phyloP scores from a whole-genome alignment of 1,140 invertebrate species.

The Chrysomallon squamiferum region DNA sequence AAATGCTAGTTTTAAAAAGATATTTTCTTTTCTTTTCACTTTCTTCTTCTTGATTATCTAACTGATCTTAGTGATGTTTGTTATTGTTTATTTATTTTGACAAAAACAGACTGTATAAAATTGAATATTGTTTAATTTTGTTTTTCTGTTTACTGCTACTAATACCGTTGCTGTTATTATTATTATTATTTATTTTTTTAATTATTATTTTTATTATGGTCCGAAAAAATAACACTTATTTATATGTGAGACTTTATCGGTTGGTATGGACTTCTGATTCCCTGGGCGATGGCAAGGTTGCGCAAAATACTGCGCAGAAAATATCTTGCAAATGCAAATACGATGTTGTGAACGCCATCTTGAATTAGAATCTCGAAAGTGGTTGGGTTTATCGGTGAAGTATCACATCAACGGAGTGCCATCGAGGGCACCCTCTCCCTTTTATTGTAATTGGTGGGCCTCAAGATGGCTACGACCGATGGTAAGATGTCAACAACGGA shows the following conservation, averaged over 20 bases:
- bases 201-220: no score
- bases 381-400: slow-evolving; percentile 42
- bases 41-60: no score
- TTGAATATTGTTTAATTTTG: no score
- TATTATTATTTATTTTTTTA: background rate
- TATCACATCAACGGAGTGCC: slow-evolving; percentile 50
- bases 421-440: slow-evolving; percentile 45
- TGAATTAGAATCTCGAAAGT: slow-evolving; percentile 45
- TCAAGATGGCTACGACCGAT: slow-evolving; percentile 60
- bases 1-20: no score
- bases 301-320: slow-evolving; percentile 58
- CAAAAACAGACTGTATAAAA: no score
- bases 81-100: no score
- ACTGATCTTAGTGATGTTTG: no score
- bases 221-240: no score
- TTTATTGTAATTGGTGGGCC: slow-evolving; percentile 39
- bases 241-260: slow-evolving; percentile 9
- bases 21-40: no score
- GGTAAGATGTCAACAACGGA: slow-evolving; percentile 75
- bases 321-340: slow-evolving; percentile 60
- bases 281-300: slow-evolving; percentile 59
- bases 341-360: slow-evolving; percentile 64
- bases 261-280: slow-evolving; percentile 18
- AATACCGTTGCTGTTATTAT: background rate
- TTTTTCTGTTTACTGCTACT: background rate